A percentile compares a stretch with the other conserved stretches of the same genome.
Conservation (phyloP, 1,140 invertebrate genomes). For the Bombus vancouverensis region DNA sequence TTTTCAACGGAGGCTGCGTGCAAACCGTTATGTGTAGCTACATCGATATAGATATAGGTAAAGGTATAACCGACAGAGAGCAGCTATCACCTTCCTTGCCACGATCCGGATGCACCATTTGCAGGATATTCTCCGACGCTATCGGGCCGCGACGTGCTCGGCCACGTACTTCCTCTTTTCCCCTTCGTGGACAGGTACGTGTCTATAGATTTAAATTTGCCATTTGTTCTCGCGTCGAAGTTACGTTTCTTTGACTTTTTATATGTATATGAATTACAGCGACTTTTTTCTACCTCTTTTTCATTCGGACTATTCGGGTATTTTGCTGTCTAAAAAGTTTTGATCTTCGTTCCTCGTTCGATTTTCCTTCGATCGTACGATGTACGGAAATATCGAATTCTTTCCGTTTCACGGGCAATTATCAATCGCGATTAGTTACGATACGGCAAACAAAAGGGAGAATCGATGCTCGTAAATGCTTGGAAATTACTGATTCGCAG, state of each 20-base stretch:
- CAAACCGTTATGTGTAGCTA: background rate
- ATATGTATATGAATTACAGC: background rate
- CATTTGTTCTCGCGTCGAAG: background rate
- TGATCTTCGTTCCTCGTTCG: too few species aligned
- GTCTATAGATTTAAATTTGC: slow-evolving; percentile 41
- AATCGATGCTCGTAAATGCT: too few species aligned
- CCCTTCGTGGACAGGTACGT: slow-evolving; percentile 4
- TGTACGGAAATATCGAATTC: too few species aligned
- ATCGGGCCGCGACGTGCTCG: slow-evolving; percentile 60
- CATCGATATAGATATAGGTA: background rate
- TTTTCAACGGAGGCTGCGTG: background rate
- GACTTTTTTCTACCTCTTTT: background rate
- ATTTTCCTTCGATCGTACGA: too few species aligned
- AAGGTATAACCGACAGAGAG: background rate
- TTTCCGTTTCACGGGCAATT: too few species aligned
- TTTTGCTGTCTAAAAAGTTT: background rate
- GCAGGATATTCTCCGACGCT: slow-evolving; percentile 59
- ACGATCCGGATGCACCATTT: slow-evolving; percentile 61
- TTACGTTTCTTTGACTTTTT: background rate
- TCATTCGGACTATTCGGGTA: background rate
- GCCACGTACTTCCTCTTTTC: slow-evolving; percentile 37
- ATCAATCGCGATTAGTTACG: too few species aligned
- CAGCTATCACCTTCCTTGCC: slow-evolving; percentile 53
- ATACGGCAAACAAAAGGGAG: too few species aligned
- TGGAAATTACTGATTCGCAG: too few species aligned